phyloP scores from a whole-genome alignment of 1,140 invertebrate genomes.

The Papilio polyxenes region DNA sequence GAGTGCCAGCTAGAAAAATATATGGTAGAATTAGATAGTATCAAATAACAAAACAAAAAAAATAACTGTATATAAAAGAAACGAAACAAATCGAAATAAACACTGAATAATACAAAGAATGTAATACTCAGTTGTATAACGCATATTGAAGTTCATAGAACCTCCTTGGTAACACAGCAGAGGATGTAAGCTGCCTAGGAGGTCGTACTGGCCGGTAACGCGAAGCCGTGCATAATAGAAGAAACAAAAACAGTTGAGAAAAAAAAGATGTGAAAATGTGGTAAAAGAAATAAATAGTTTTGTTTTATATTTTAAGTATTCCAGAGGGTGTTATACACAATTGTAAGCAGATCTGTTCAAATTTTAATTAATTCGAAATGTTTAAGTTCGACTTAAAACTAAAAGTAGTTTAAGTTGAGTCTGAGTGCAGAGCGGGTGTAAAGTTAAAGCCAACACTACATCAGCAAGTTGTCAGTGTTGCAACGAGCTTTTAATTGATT shows the following conservation, averaged over 20 bases:
- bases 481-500: neutral
- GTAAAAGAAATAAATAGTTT: too few relatives aligned
- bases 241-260: too few relatives aligned
- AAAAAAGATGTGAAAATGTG: too few relatives aligned
- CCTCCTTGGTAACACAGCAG: too few relatives aligned
- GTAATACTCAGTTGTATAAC: neutral
- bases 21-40: too few relatives aligned
- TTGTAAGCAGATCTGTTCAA: neutral
- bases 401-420: slow-evolving; percentile 13
- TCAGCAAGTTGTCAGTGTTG: neutral
- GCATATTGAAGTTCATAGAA: too few relatives aligned
- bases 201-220: too few relatives aligned
- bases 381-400: neutral
- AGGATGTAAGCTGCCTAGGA: too few relatives aligned
- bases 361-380: slow-evolving; percentile 16
- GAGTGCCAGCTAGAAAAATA: too few relatives aligned
- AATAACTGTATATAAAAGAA: neutral
- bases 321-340: neutral
- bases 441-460: slow-evolving; percentile 1
- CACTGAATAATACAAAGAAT: neutral
- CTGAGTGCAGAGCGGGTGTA: neutral
- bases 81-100: neutral
- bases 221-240: too few relatives aligned
- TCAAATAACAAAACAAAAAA: too few relatives aligned
- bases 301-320: too few relatives aligned